Evolutionary conservation across 2,797 vertebrate genomes (phyloP), one percentile per base, ranked within the genome.

Genomic region (Thalassophryne amazonica): DNA sequence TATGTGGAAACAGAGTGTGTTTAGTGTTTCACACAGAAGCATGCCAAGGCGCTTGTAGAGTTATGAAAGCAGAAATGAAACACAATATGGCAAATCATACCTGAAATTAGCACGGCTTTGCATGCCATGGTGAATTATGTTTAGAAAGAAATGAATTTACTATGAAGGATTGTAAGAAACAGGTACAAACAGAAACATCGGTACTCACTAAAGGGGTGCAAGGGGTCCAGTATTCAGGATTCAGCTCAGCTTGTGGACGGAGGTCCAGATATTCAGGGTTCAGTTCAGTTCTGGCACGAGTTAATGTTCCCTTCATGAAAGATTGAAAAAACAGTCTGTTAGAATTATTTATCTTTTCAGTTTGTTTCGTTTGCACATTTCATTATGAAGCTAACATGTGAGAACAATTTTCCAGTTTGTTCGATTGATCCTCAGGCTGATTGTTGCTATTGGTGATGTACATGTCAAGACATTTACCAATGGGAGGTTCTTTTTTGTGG

Each of bases 191-290:
- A 50, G 52, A 56, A 69, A 63, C 46, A 42, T 48, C 25, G 9
- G 85, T 91, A 92, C 91, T 92, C 86, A 92, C 91, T 85, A 92
- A 87, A 73, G 91, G 91, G 63, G 91, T 92, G 86, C 91, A 92
- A 69, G 91, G 91, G 64, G 90, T 92, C 91, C 91, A 92, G 79
- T 92, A 92, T 66, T 92, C 91, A 13, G 91, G 89, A 78, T 92
- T 92, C 80, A 92, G 86, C 77, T 92, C 90, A 6, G 90, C 83
- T 71, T 90, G 76, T 15, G 91, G 91, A 80, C 90, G 89, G 41
- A 92, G 90, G 79, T 92, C 90, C 90, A 92, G 84, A 88, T 92
- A 92, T 76, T 92, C 91, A 17, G 91, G 91, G 72, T 92, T 92
- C 74, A 92, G 90, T 86, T 92, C 91, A 35, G 90, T 92, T 82